A percentile compares a stretch with the other conserved stretches of the same genome.
Conservation (phyloP, 2,797 vertebrate species). For the Pangasius macronema region DNA sequence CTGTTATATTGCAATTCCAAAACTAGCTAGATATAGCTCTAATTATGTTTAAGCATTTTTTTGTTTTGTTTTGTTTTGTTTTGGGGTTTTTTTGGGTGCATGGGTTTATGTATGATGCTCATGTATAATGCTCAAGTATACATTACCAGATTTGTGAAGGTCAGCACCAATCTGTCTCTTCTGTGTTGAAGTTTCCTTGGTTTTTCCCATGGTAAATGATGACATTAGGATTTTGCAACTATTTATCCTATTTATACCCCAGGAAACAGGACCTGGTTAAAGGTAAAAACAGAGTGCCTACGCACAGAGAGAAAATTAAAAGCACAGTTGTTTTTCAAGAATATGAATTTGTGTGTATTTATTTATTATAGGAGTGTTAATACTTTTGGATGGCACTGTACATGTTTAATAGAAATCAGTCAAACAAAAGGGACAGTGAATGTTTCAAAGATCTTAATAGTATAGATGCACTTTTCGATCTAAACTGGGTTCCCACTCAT, state of each 20-base stretch:
- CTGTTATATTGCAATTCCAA: neutral
- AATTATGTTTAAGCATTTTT: neutral
- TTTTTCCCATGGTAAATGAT: neutral
- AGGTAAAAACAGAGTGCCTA: neutral
- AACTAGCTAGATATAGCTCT: neutral
- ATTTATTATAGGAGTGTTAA: neutral
- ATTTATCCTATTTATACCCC: neutral
- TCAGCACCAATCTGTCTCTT: neutral
- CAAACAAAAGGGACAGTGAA: neutral
- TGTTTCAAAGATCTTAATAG: neutral
- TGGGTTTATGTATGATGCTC: neutral
- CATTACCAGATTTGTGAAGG: neutral
- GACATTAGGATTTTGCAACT: neutral
- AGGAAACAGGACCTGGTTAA: neutral
- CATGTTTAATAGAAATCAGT: neutral
- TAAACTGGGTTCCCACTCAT: neutral
- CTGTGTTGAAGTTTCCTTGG: neutral
- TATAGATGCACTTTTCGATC: neutral
- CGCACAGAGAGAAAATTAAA: neutral
- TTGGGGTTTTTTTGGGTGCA: no score
- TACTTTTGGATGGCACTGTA: neutral
- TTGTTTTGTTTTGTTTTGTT: neutral
- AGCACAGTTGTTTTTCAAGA: neutral
- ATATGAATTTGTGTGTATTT: neutral
- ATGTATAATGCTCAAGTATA: neutral